Evolutionary conservation across 2,113 vertebrate species (phyloP).

Genomic region (Speoplatyrhinus poulsoni): DNA sequence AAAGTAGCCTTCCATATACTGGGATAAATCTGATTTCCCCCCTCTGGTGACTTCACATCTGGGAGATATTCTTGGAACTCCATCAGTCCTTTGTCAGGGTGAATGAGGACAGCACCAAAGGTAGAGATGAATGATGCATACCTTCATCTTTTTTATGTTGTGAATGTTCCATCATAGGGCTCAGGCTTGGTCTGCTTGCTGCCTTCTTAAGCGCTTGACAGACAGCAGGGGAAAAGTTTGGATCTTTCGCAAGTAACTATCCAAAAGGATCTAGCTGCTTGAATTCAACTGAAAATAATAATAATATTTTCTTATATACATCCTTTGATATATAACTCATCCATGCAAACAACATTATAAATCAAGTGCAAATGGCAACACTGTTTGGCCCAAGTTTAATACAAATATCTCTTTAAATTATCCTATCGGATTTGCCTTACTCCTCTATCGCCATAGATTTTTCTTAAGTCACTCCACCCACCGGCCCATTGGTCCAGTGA

Average conservation of each 20-base stretch:
- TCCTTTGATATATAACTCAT: no score
- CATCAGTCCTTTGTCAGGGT: conserved; percentile 47
- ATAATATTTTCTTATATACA: no score
- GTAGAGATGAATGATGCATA: conserved; percentile 28
- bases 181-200: not conserved
- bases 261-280: conserved; percentile 3
- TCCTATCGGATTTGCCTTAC: not conserved
- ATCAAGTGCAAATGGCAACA: not conserved
- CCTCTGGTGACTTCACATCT: conserved; percentile 59
- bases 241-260: not conserved
- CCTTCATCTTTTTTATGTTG: not conserved
- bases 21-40: conserved; percentile 54
- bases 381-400: not conserved
- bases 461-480: no score
- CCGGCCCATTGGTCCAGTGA: not conserved
- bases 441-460: no score
- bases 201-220: not conserved
- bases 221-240: not conserved
- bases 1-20: conserved; percentile 47
- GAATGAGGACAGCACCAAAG: conserved; percentile 35
- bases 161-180: not conserved
- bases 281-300: no score
- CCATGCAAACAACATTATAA: not conserved
- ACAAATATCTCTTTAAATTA: not conserved
- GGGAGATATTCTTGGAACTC: conserved; percentile 64